phyloP scores from a whole-genome alignment of 2,888 invertebrate species.

The Ctenicera cuprea region DNA sequence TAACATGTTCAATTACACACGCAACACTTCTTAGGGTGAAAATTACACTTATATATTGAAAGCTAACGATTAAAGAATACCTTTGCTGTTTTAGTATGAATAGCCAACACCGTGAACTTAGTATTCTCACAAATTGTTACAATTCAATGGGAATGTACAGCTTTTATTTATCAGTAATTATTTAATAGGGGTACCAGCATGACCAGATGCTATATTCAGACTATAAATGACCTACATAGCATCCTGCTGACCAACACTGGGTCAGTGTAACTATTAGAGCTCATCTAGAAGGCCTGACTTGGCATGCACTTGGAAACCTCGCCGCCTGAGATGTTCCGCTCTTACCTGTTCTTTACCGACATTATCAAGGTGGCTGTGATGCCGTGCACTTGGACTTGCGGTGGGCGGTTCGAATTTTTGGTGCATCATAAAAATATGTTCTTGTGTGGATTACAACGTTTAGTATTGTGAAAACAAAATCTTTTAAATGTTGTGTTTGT shows the following conservation, averaged over 20 bases:
- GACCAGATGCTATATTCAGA: slow-evolving; percentile 43
- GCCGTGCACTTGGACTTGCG: slow-evolving; percentile 32
- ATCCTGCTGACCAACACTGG: slow-evolving; percentile 64
- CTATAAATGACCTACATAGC: slow-evolving; percentile 45
- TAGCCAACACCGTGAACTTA: no score
- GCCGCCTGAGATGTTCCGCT: slow-evolving; percentile 37
- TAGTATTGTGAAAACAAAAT: not conserved
- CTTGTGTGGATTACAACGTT: not conserved
- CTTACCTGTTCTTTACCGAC: slow-evolving; percentile 39
- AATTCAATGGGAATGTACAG: not conserved
- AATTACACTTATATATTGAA: no score
- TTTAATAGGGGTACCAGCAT: slow-evolving; percentile 28
- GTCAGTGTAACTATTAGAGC: slow-evolving; percentile 71
- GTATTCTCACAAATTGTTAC: no score
- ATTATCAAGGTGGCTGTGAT: slow-evolving; percentile 43
- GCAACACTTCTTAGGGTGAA: no score
- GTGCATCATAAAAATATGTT: slow-evolving; percentile 4
- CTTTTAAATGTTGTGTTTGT: not conserved
- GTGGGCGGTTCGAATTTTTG: not conserved
- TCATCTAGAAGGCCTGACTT: slow-evolving; percentile 62
- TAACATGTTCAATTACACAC: no score
- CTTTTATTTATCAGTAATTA: not conserved
- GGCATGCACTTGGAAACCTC: slow-evolving; percentile 41
- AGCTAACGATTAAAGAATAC: no score
- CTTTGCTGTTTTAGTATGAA: no score